phyloP scores from a whole-genome alignment of 2,113 vertebrate species.

The Speoplatyrhinus poulsoni region DNA sequence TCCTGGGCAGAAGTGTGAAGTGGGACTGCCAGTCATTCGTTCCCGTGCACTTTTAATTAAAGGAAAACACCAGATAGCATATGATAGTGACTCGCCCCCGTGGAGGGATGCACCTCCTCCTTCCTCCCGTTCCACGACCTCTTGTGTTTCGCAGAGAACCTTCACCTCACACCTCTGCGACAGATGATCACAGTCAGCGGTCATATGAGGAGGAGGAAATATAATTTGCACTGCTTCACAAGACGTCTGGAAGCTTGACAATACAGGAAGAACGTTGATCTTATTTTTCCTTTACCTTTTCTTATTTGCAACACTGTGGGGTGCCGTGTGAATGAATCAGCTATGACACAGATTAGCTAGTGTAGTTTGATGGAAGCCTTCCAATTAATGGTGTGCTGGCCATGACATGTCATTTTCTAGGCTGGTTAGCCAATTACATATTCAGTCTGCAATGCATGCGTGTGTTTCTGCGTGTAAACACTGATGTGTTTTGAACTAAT shows the following conservation, averaged over 20 bases:
- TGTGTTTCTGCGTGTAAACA: background rate
- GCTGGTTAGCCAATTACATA: background rate
- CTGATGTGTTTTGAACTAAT: background rate
- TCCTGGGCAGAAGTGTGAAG: slow-evolving; percentile 24
- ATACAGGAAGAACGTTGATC: slow-evolving; percentile 36
- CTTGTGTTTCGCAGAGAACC: slow-evolving; percentile 46
- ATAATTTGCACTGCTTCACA: slow-evolving; percentile 38
- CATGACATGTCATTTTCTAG: background rate
- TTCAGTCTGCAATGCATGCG: background rate
- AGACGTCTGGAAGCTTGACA: slow-evolving; percentile 31
- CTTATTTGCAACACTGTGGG: background rate
- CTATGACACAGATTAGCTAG: background rate
- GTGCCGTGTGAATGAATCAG: background rate
- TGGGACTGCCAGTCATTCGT: slow-evolving; percentile 39
- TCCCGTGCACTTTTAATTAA: slow-evolving; percentile 61
- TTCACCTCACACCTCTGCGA: slow-evolving; percentile 41
- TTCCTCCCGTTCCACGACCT: slow-evolving; percentile 54
- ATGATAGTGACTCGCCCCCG: slow-evolving; percentile 29
- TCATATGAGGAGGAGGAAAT: slow-evolving; percentile 55
- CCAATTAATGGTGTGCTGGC: background rate
- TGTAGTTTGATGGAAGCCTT: background rate
- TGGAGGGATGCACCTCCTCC: slow-evolving; percentile 39
- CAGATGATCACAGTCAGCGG: slow-evolving; percentile 48
- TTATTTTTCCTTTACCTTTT: slow-evolving; percentile 7
- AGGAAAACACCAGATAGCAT: slow-evolving; percentile 39